These are phyloP conservation scores for Gulo gulo DNA, from an alignment of 2,113 vertebrate species.

Conservation along the genomic window DNA sequence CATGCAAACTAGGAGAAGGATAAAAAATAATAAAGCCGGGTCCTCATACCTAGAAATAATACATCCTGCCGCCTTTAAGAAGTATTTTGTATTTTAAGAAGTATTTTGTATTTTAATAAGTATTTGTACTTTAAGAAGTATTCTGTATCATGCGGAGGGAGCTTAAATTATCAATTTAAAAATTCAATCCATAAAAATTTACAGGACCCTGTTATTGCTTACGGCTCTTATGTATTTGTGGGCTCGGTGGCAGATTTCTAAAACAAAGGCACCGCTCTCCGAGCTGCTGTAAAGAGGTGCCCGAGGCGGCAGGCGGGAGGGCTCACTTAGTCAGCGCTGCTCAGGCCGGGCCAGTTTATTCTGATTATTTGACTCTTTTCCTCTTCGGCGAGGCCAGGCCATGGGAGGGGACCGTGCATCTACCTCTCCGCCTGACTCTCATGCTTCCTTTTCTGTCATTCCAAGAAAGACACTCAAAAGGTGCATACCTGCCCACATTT, in stretches of 20 bases:
- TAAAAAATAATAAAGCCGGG: background rate
- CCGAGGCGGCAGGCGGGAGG: background rate
- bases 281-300: fast-evolving
- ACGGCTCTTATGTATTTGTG: background rate
- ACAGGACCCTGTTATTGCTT: background rate
- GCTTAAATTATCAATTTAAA: constrained; percentile 23
- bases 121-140: background rate
- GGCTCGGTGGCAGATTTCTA: background rate
- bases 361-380: too few relatives aligned
- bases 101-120: background rate
- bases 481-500: fast-evolving
- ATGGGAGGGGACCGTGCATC: fast-evolving
- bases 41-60: background rate
- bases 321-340: background rate
- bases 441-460: background rate
- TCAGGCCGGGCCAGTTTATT: background rate
- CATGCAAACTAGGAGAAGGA: constrained; percentile 53
- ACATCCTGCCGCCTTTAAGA: background rate
- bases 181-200: background rate
- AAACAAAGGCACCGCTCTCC: background rate
- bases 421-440: background rate
- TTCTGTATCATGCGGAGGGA: background rate
- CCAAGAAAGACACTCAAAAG: background rate
- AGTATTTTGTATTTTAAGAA: background rate
- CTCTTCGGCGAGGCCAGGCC: background rate